Evolutionary conservation across 2,113 vertebrate genomes (phyloP).

Genomic region (Elephas maximus): DNA sequence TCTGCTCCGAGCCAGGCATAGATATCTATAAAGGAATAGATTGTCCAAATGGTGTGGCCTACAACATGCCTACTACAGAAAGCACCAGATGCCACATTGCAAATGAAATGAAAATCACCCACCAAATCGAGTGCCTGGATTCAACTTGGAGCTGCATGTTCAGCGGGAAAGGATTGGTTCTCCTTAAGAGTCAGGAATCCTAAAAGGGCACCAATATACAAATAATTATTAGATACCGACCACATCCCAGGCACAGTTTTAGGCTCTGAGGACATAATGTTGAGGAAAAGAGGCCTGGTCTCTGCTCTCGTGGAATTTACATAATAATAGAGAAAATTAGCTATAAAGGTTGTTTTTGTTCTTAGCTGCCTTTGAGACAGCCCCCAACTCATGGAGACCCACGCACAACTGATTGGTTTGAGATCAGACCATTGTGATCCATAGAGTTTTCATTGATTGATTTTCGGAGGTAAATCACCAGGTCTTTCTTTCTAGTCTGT

Average conservation of each 20-base stretch:
- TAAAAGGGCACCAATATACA: not conserved
- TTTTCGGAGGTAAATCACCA: not conserved
- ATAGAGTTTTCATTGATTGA: not conserved
- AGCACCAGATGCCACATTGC: not conserved
- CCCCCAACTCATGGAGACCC: not conserved
- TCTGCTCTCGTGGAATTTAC: not conserved
- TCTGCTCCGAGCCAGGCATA: not conserved
- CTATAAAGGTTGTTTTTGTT: not conserved
- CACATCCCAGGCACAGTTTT: too few species aligned
- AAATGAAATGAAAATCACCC: not conserved
- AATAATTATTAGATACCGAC: not conserved
- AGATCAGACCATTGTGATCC: not conserved
- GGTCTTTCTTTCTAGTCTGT: not conserved
- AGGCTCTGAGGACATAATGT: not conserved
- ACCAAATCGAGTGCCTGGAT: not conserved
- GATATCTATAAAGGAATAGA: slow-evolving; percentile 40
- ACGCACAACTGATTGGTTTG: not conserved
- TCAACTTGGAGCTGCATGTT: not conserved
- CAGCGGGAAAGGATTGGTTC: not conserved
- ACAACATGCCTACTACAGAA: not conserved
- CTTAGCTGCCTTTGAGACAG: not conserved
- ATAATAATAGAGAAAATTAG: not conserved
- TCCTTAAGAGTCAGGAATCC: not conserved
- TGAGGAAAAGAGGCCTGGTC: not conserved
- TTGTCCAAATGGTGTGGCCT: not conserved